phyloP scores from a whole-genome alignment of 2,113 vertebrate species.

The Amazona vittata region DNA sequence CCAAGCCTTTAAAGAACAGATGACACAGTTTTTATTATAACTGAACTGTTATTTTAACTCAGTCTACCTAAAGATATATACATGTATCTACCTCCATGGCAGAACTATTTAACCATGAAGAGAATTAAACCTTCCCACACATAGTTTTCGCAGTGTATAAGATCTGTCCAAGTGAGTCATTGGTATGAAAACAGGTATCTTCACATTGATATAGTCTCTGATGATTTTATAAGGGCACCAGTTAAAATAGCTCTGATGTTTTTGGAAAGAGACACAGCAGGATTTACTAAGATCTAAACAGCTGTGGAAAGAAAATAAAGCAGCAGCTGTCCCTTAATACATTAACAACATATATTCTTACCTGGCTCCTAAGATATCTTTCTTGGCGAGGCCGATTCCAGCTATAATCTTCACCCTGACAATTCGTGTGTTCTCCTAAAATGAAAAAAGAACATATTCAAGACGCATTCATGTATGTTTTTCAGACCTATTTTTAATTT shows the following conservation, averaged over 20 bases:
- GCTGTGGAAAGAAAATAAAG: not conserved
- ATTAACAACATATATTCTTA: constrained; percentile 61
- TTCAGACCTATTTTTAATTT: not conserved
- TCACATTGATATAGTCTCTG: not conserved
- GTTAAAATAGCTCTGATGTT: not conserved
- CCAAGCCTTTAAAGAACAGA: not conserved
- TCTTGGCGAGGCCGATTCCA: constrained; percentile 94
- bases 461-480: not conserved
- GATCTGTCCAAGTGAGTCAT: not conserved
- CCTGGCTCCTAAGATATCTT: constrained; percentile 96
- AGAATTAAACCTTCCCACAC: not conserved
- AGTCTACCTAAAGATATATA: not conserved
- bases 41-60: not conserved
- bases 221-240: not conserved
- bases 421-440: constrained; percentile 84
- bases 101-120: not conserved
- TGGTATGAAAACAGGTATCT: not conserved
- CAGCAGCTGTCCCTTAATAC: not conserved
- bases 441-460: constrained; percentile 19
- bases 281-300: not conserved
- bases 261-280: not conserved
- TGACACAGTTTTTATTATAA: not conserved
- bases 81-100: not conserved
- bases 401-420: constrained; percentile 90
- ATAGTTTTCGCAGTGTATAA: not conserved